phyloP scores from a whole-genome alignment of 1,140 invertebrate species.

The Mesaphorura yosii region DNA sequence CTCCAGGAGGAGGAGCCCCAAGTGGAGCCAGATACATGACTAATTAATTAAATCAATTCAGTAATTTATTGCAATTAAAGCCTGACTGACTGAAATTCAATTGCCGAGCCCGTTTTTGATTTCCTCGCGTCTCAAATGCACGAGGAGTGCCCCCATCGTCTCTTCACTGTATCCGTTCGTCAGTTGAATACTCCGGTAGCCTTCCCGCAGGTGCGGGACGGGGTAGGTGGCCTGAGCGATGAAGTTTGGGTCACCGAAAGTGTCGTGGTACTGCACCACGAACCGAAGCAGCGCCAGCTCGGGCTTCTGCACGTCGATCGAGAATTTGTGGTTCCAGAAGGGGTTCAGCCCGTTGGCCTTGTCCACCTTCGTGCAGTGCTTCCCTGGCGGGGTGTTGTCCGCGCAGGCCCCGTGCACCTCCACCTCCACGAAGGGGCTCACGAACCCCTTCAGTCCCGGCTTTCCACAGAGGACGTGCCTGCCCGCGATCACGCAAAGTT shows the following conservation, averaged over 20 bases:
- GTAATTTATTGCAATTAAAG: too few relatives aligned
- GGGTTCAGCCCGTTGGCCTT: constrained; percentile 13
- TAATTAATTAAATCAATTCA: too few relatives aligned
- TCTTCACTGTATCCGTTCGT: not conserved
- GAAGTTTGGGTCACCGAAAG: constrained; percentile 5
- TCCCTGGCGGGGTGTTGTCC: constrained; percentile 53
- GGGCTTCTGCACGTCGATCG: not conserved
- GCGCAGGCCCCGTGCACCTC: constrained; percentile 81
- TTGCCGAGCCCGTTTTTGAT: too few relatives aligned
- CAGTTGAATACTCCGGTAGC: not conserved
- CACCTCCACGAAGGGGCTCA: constrained; percentile 87
- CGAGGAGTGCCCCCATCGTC: not conserved
- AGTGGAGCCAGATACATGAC: too few relatives aligned
- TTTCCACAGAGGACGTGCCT: constrained; percentile 77
- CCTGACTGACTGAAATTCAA: too few relatives aligned
- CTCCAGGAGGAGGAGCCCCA: too few relatives aligned
- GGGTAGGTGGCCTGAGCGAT: constrained; percentile 2
- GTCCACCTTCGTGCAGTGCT: not conserved
- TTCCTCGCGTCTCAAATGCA: not conserved
- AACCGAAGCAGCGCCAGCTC: constrained; percentile 10
- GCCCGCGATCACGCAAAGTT: constrained; percentile 64
- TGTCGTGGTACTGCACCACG: constrained; percentile 1
- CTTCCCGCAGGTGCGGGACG: not conserved
- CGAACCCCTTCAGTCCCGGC: constrained; percentile 61
- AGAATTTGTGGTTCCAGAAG: constrained; percentile 12